Base-by-base conservation (phyloP, 2,888 invertebrate species). In the Eurytoma californica region DNA sequence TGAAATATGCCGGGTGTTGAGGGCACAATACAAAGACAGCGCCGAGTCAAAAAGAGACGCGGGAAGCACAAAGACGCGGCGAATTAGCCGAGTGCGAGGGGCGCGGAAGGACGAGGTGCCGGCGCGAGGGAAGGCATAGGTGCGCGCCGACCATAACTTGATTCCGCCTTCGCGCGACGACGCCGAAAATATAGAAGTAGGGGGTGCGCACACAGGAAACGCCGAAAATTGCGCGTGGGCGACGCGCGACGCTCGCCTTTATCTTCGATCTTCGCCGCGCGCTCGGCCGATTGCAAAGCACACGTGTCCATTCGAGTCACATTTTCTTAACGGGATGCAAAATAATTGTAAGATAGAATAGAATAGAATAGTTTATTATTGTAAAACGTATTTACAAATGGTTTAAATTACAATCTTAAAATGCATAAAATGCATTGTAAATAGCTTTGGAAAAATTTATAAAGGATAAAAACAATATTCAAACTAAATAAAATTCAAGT, bases 111-210 rank as follows among this genome's bases (percentile, higher is more conserved):
- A 39, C n/a, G 28, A 70, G 47, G 39, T 0, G 61, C 28, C 14
- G 61, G 39, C 28, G 12, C 30, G 18, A 9, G 24, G 9, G 5
- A 9, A 47, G 20, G 24, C 9, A 3, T 5, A 60, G 58, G 67
- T n/a, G 49, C 47, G 24, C 53, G 4, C 7, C 47, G 55, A 3
- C 39, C 39, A 55, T 77, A 77, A 70, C 65, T 57, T 70, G 47
- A 77, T 70, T 70, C 18, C 47, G 14, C n/a, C 12, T 30, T 51
- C 61, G 53, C 28, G 28, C 20, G 67, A n/a, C 61, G 53, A 57
- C 75, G 49, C 61, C 61, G 68, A 53, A 49, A 75, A 75, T 75
- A 68, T 53, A 75, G 60, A 75, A 67, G 67, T 55, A 30, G 61
- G 51, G 30, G 55, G 12, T 18, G 20, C 24, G 24, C 20, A 24